Percentiles rank a stretch among this genome's conserved stretches.
Conservation (phyloP, 1,140 invertebrate genomes). For the Orius laevigatus region DNA sequence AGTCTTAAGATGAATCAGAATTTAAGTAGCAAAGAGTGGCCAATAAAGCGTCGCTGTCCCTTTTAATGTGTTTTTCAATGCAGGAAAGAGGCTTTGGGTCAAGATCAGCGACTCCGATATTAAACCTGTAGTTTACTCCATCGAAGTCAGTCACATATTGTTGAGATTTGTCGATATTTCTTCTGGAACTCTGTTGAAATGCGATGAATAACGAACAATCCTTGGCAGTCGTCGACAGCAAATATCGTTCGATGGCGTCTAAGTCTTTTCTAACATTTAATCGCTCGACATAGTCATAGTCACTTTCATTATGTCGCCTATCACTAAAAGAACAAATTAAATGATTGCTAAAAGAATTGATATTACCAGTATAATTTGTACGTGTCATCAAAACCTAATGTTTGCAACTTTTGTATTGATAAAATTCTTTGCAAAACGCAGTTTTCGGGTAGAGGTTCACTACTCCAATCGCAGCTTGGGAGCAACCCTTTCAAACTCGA, state of each 20-base stretch:
- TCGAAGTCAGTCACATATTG: conserved; percentile 22
- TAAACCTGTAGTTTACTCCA: conserved; percentile 27
- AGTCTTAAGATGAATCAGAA: too few relatives aligned
- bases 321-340: too few relatives aligned
- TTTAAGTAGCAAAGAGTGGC: too few relatives aligned
- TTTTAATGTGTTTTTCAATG: conserved; percentile 32
- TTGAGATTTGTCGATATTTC: conserved; percentile 13
- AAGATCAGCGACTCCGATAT: conserved; percentile 32
- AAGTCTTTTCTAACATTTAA: conserved; percentile 15
- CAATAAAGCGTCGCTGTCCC: conserved; percentile 24
- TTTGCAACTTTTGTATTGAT: conserved; percentile 24
- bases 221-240: conserved; percentile 33
- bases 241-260: conserved; percentile 29
- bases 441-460: conserved; percentile 21
- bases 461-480: conserved; percentile 19
- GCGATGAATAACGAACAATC: conserved; percentile 39
- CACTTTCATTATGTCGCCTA: background rate
- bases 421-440: conserved; percentile 26
- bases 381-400: conserved; percentile 15
- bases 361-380: too few relatives aligned
- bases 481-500: too few relatives aligned
- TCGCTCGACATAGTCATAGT: conserved; percentile 11
- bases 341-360: too few relatives aligned
- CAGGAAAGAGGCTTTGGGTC: conserved; percentile 35
- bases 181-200: conserved; percentile 27